Evolutionary conservation across 2,888 invertebrate species (phyloP).

Genomic region (Ptychoptera albimana): DNA sequence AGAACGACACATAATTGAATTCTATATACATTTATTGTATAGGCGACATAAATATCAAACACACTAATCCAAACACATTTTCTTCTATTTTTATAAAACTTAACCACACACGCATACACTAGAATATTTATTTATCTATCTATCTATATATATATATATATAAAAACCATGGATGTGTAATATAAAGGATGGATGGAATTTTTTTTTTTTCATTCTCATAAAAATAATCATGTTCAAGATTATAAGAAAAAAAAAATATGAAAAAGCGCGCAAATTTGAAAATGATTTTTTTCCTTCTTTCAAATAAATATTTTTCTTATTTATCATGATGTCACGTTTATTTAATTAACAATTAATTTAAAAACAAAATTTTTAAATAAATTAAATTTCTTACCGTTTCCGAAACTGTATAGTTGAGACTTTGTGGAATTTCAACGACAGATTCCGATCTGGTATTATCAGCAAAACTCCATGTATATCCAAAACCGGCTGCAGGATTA

Average conservation of each 20-base stretch:
- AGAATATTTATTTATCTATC: no score
- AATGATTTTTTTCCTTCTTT: not conserved
- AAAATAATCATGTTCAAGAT: conserved; percentile 3
- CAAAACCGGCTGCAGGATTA: conserved; percentile 29
- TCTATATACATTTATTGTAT: no score
- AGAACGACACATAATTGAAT: no score
- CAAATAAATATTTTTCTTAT: no score
- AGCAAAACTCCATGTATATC: conserved; percentile 31
- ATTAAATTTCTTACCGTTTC: conserved; percentile 25
- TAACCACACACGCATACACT: not conserved
- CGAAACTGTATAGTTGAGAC: conserved; percentile 32
- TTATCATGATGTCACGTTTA: no score
- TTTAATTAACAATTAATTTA: not conserved
- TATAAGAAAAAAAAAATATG: conserved; percentile 2
- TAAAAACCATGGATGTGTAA: not conserved
- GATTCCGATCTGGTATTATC: conserved; percentile 30
- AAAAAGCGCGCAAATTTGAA: conserved; percentile 4
- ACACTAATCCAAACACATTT: no score
- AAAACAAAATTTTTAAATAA: not conserved
- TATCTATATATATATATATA: no score
- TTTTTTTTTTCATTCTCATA: not conserved
- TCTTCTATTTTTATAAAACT: no score
- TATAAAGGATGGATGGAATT: not conserved
- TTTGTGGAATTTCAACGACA: conserved; percentile 31
- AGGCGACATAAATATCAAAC: no score